These are phyloP conservation scores for Limnephilus auricula DNA, from an alignment of 2,888 invertebrate genomes.

Conservation along the genomic window DNA sequence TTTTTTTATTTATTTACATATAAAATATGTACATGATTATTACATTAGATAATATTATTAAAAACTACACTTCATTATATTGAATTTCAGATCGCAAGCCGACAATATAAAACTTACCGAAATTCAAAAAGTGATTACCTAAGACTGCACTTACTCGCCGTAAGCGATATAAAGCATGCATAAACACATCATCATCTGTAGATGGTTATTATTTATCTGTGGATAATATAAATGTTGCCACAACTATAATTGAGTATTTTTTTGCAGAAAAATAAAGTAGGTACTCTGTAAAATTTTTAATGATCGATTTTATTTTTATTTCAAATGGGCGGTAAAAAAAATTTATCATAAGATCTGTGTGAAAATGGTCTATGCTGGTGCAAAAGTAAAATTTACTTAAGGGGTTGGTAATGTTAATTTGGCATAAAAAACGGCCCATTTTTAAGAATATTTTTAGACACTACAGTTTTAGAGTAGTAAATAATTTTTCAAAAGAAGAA, in stretches of 20 bases:
- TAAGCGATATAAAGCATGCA: conserved; percentile 34
- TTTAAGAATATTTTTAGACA: no score
- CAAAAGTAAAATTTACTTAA: background rate
- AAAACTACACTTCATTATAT: conserved; percentile 41
- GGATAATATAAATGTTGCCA: conserved; percentile 15
- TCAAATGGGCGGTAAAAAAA: background rate
- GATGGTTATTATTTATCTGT: conserved; percentile 5
- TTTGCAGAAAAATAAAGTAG: background rate
- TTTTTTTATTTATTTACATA: conserved; percentile 49
- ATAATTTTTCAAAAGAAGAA: no score
- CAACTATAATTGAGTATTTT: conserved; percentile 35
- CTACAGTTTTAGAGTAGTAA: no score
- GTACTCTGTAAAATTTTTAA: no score
- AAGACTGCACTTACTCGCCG: conserved; percentile 17
- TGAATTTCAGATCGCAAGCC: conserved; percentile 46
- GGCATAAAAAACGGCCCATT: no score
- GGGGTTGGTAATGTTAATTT: no score
- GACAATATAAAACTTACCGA: conserved; percentile 40
- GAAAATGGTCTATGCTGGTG: background rate
- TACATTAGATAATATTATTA: conserved; percentile 38
- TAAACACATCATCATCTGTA: background rate
- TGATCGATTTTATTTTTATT: background rate
- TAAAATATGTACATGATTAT: conserved; percentile 50
- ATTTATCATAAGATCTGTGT: background rate
- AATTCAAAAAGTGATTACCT: conserved; percentile 41